Evolutionary conservation across 2,888 invertebrate genomes (phyloP), one percentile per base, ranked within the genome.

Genomic region (Gisinianus flammeolus): DNA sequence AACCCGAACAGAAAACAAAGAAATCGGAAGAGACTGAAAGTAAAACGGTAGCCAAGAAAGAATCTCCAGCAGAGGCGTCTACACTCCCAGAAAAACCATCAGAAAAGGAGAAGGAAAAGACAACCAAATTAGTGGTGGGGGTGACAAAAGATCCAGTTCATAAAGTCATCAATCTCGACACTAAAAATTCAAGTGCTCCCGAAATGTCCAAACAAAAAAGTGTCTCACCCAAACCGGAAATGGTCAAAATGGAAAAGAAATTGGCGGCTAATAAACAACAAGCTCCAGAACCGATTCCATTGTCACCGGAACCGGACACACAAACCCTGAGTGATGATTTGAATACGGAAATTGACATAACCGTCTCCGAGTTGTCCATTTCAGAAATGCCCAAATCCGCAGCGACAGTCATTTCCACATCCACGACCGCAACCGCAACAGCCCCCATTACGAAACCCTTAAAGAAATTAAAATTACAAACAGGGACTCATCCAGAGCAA

Each of bases 401-500:
- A 72, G 3, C 62, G 4, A 12, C 54, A 33, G 35, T 54, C 8
- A n/a, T 16, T 16, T 5, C 8, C 6, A 6, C 6, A 44, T 10
- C 6, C 8, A 10, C 44, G 44, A 44, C 44, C 44, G 44, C 16
- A n/a, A n/a, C 44, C 44, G 16, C 8, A 44, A 16, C 16, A 44
- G 69, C 69, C 12, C 19, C 33, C 2, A 6, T 35, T 4, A 35
- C 33, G 10, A 76, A 70, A 26, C 22, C 35, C 8, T 24, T 69
- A 56, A 69, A 69, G 52, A 76, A 76, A 44, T 35, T 74, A 86
- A 87, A 0, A 86, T 86, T 81, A 85, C 87, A 69, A 86, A 86
- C 76, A 86, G 85, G 70, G 85, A 89, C 89, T 79, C 90, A 90
- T 85, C 90, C 90, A 73, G 91, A 91, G 86, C 89, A 89, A 80